These are phyloP conservation scores for Chrysemys picta DNA, from an alignment of 2,113 vertebrate genomes.

Conservation along the genomic window DNA sequence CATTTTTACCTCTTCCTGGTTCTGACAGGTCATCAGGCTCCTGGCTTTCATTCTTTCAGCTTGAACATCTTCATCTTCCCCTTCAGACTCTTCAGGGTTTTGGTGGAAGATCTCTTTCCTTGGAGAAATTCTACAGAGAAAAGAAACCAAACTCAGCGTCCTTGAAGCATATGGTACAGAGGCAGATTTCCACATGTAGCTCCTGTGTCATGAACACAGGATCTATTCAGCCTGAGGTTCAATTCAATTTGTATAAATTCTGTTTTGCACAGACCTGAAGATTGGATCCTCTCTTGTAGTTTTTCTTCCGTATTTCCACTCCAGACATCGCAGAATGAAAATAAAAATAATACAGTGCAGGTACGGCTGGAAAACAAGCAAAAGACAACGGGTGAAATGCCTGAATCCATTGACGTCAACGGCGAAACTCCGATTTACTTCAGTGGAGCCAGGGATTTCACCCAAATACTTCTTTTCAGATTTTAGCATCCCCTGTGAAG, in stretches of 20 bases:
- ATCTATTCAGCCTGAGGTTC: background rate
- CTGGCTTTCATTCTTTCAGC: constrained; percentile 85
- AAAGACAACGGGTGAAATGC: background rate
- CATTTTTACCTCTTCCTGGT: constrained; percentile 81
- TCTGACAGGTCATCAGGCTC: constrained; percentile 71
- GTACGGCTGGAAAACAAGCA: constrained; percentile 80
- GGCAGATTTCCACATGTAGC: background rate
- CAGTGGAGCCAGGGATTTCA: background rate
- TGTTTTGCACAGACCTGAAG: constrained; percentile 81
- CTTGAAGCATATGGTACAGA: background rate
- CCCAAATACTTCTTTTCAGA: background rate
- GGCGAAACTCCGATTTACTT: background rate
- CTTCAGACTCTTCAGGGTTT: constrained; percentile 79
- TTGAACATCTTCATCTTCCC: constrained; percentile 89
- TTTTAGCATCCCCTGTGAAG: background rate
- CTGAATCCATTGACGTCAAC: background rate
- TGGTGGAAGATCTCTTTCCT: constrained; percentile 69
- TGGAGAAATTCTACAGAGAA: constrained; percentile 54
- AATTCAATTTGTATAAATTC: background rate
- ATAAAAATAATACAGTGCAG: constrained; percentile 83
- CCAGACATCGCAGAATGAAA: constrained; percentile 84
- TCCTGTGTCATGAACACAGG: background rate
- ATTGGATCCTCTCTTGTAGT: constrained; percentile 82
- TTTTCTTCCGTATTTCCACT: constrained; percentile 79
- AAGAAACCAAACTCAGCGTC: background rate